phyloP scores from a whole-genome alignment of 2,888 invertebrate species.

The Sarcophaga caerulescens region DNA sequence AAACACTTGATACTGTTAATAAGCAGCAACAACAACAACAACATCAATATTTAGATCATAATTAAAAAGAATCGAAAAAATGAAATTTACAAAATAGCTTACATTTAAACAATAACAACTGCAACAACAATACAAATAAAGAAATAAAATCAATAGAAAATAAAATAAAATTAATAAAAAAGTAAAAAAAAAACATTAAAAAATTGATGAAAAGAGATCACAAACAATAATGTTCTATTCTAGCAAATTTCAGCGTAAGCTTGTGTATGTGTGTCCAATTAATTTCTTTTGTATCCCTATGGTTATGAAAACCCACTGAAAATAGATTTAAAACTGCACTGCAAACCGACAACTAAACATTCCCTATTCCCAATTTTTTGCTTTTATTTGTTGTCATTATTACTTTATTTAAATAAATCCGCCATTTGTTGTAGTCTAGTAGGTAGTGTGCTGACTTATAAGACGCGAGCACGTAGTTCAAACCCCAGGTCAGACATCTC shows the following conservation, averaged over 20 bases:
- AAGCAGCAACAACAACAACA: slow-evolving; percentile 72
- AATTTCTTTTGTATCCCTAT: too few relatives aligned
- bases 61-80: slow-evolving; percentile 26
- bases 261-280: not conserved
- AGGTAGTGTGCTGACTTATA: too few relatives aligned
- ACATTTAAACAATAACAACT: slow-evolving; percentile 40
- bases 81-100: slow-evolving; percentile 47
- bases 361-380: too few relatives aligned
- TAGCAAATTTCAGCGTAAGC: not conserved
- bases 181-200: slow-evolving; percentile 10
- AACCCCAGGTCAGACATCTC: too few relatives aligned
- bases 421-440: too few relatives aligned
- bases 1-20: slow-evolving; percentile 68
- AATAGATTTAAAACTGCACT: too few relatives aligned
- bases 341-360: too few relatives aligned
- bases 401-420: too few relatives aligned
- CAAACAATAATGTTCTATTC: slow-evolving; percentile 37
- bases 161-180: slow-evolving; percentile 5
- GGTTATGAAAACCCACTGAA: too few relatives aligned
- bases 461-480: too few relatives aligned
- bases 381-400: too few relatives aligned
- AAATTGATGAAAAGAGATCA: slow-evolving; percentile 37
- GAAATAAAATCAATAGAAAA: not conserved
- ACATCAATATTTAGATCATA: slow-evolving; percentile 36
- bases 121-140: slow-evolving; percentile 38